Base-by-base conservation (phyloP, 2,797 vertebrate species). In the Gambelia wislizenii region DNA sequence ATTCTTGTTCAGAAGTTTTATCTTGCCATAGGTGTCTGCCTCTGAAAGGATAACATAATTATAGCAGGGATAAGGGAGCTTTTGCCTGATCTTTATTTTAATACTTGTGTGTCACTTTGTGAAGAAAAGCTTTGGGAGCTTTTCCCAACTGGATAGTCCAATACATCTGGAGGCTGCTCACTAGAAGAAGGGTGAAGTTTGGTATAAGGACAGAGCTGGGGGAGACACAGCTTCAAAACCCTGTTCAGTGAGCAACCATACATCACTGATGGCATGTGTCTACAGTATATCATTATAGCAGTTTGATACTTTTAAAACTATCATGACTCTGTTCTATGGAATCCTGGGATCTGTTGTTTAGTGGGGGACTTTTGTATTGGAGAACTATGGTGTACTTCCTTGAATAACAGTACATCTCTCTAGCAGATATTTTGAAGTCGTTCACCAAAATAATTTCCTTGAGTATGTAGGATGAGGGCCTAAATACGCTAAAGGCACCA, bases 1-100 rank as follows among this genome's bases (percentile, higher is more conserved):
- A 87, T 33, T 39, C 88, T 61, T 91, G 91, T 93, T 92, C 56
- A 59, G 61, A 86, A 6, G 52, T 89, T 81, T 13, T 59, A 25
- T 25, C 49, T 82, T 87, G 44, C 79, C 54, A 92, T 74, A 87
- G 72, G 75, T 88, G 44, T 33, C 30, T 2, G 2, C 75, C 91
- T 91, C 49, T 69, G 33, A 80, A 86, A 78, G 44, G 86, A 89
- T 36, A 91, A 92, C 56, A 33, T 86, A 83, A n/a, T 84, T 12
- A 88, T 70, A 81, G 82, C 44, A 89, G 47, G 89, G 91, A 84
- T 91, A 49, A 47, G 39, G 88, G 27, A 72, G 22, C 22, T 70
- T 80, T 86, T 49, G 70, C 81, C 84, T 83, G 36, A 85, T 9
- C 54, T 14, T 9, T 39, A 70, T 91, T 64, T 89, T 80, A 16